phyloP scores from a whole-genome alignment of 1,140 invertebrate genomes.

The Micrasema minimum region DNA sequence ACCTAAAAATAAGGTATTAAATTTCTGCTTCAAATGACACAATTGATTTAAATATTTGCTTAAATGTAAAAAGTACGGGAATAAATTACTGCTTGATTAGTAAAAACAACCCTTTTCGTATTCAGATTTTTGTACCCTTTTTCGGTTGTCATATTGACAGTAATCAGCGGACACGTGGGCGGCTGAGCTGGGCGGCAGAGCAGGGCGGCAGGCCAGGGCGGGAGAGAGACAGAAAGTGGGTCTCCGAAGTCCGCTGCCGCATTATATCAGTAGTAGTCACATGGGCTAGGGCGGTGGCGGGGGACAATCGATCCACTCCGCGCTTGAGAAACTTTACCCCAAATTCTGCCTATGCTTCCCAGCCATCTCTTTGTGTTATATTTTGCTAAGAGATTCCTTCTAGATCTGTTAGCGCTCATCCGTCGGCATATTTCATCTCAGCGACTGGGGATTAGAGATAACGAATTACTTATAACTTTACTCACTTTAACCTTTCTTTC shows the following conservation, averaged over 20 bases:
- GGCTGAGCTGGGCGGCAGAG: no score
- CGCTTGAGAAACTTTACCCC: constrained; percentile 56
- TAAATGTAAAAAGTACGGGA: neutral
- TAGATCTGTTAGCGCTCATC: no score
- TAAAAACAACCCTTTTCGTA: neutral
- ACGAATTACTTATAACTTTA: no score
- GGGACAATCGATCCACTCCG: constrained; percentile 34
- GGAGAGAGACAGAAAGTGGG: constrained; percentile 21
- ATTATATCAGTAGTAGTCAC: constrained; percentile 27
- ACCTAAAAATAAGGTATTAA: no score
- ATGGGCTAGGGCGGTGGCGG: constrained; percentile 10
- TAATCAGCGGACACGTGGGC: constrained; percentile 16
- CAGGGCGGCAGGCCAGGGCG: no score
- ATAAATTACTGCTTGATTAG: neutral
- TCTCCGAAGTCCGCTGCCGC: constrained; percentile 38
- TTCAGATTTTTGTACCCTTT: neutral
- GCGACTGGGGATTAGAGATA: no score
- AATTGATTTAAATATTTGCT: neutral
- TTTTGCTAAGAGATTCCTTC: no score
- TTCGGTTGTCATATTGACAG: constrained; percentile 29
- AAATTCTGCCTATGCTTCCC: constrained; percentile 1
- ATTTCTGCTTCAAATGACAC: neutral
- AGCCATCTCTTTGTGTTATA: no score
- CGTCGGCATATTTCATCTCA: no score
- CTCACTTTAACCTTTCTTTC: no score